These are phyloP conservation scores for Dasypolia templi DNA, from an alignment of 2,888 invertebrate genomes.

Conservation along the genomic window DNA sequence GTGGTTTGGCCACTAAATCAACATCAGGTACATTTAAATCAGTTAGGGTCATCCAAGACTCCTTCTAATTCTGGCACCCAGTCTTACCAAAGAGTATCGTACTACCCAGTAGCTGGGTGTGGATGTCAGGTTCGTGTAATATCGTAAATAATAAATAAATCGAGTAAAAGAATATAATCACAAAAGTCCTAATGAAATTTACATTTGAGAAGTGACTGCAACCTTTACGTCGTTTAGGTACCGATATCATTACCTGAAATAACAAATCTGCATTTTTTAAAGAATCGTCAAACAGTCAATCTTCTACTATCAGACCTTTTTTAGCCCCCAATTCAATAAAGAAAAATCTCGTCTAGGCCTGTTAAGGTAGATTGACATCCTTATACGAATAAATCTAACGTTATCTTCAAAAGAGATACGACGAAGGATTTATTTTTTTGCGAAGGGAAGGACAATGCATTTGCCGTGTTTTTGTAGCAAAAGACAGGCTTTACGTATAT, in stretches of 20 bases:
- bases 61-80: no score
- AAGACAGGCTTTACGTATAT: slow-evolving; percentile 80
- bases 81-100: no score
- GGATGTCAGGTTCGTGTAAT: no score
- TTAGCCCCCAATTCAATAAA: slow-evolving; percentile 45
- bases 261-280: not conserved
- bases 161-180: not conserved
- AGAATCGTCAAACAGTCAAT: not conserved
- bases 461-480: slow-evolving; percentile 78
- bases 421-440: slow-evolving; percentile 75
- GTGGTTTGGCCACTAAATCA: not conserved
- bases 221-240: not conserved
- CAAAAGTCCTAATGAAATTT: not conserved
- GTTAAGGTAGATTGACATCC: slow-evolving; percentile 71
- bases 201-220: not conserved
- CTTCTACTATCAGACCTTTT: slow-evolving; percentile 42
- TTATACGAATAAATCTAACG: slow-evolving; percentile 76
- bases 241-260: not conserved
- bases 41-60: not conserved
- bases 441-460: slow-evolving; percentile 79
- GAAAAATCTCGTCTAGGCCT: slow-evolving; percentile 40
- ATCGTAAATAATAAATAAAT: no score
- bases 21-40: no score
- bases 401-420: slow-evolving; percentile 75
- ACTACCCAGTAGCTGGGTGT: no score